A percentile compares a stretch with the other conserved stretches of the same genome.
These are phyloP conservation scores for Actinopyga echinites DNA, from an alignment of 53 echinoderm and acorn worm species.

Conservation along the genomic window DNA sequence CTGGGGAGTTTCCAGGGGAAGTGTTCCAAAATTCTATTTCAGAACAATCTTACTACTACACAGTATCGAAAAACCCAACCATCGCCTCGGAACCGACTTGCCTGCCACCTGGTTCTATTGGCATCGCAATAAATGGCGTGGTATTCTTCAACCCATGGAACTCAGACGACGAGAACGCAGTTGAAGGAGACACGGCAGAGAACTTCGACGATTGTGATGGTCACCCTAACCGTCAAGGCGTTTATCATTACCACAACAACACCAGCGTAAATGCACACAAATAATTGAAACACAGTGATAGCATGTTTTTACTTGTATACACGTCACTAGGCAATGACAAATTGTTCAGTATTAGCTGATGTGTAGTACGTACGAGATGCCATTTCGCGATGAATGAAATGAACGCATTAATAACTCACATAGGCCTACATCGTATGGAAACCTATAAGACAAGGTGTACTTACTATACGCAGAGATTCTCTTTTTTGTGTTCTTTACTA, in stretches of 20 bases:
- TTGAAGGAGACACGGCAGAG: conserved; percentile 55
- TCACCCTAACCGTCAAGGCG: conserved; percentile 59
- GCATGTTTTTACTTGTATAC: no score
- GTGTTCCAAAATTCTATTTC: conserved; percentile 31
- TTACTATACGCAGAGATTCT: no score
- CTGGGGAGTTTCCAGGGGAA: conserved; percentile 43
- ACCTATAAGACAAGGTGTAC: no score
- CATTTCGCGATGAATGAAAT: no score
- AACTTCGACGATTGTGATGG: conserved; percentile 77
- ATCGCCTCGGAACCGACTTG: conserved; percentile 38
- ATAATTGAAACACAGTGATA: no score
- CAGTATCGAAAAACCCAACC: conserved; percentile 55
- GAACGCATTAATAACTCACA: no score
- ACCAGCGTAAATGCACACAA: no score
- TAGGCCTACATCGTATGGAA: no score
- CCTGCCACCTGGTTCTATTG: conserved; percentile 63
- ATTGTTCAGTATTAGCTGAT: no score
- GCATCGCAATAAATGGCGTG: conserved; percentile 68
- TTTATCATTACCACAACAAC: conserved; percentile 82
- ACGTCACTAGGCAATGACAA: no score
- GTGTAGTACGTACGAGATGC: no score
- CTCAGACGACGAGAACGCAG: conserved; percentile 59
- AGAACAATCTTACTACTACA: conserved; percentile 39
- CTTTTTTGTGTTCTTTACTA: no score
- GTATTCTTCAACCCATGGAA: conserved; percentile 80